Conservation (phyloP, 2,888 invertebrate genomes). For the Belgica antarctica region DNA sequence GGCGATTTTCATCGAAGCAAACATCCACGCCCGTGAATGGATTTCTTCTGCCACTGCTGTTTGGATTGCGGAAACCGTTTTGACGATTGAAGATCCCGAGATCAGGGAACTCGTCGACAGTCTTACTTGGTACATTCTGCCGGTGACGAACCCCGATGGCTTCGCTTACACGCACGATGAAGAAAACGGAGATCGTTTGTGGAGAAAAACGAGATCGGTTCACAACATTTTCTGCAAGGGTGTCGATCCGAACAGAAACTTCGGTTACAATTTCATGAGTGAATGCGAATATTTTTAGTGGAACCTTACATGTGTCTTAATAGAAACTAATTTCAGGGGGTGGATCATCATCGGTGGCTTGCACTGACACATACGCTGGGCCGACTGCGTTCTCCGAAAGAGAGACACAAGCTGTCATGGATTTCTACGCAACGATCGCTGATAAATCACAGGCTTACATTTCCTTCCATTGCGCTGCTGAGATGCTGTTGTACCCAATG, state of each 20-base stretch:
- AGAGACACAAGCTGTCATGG: slow-evolving; percentile 57
- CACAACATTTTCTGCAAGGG: slow-evolving; percentile 46
- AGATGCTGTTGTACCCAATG: slow-evolving; percentile 61
- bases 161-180: slow-evolving; percentile 47
- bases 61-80: slow-evolving; percentile 67
- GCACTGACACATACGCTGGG: slow-evolving; percentile 57
- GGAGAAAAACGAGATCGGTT: slow-evolving; percentile 63
- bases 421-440: slow-evolving; percentile 55
- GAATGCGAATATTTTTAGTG: neutral
- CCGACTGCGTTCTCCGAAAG: slow-evolving; percentile 59
- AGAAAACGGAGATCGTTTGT: slow-evolving; percentile 64
- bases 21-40: slow-evolving; percentile 56
- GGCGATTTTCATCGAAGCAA: slow-evolving; percentile 65
- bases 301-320: neutral
- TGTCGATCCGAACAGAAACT: slow-evolving; percentile 53
- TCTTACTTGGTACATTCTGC: slow-evolving; percentile 74
- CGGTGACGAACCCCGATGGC: slow-evolving; percentile 70
- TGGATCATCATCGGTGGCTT: slow-evolving; percentile 42
- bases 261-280: slow-evolving; percentile 50
- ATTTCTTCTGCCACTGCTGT: slow-evolving; percentile 53
- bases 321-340: slow-evolving; percentile 1
- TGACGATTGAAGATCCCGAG: slow-evolving; percentile 61
- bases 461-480: slow-evolving; percentile 66
- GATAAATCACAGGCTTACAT: slow-evolving; percentile 58
- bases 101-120: slow-evolving; percentile 62